phyloP scores from a whole-genome alignment of 37 sponge, comb jelly and placozoan genomes.

The Halichondria panicea region DNA sequence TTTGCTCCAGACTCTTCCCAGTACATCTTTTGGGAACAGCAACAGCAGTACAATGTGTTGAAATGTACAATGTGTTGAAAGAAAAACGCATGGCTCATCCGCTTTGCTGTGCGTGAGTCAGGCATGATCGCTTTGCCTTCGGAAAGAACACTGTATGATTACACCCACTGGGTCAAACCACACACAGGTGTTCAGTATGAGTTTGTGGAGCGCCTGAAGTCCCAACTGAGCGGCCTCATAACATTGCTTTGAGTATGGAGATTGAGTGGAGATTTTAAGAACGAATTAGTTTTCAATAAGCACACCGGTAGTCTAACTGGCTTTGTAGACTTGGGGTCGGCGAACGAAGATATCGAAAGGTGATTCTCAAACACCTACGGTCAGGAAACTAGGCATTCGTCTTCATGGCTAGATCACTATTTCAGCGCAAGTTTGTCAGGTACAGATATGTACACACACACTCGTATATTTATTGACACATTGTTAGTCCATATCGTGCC shows the following conservation, averaged over 20 bases:
- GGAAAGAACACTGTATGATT: slow-evolving; percentile 20
- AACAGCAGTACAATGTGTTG: slow-evolving; percentile 5
- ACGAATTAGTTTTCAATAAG: too few relatives aligned
- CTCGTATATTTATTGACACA: too few relatives aligned
- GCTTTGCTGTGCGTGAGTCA: neutral
- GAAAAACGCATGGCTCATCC: neutral
- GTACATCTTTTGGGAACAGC: slow-evolving; percentile 26
- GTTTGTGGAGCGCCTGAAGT: neutral
- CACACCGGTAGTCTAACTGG: slow-evolving; percentile 1
- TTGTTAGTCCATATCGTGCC: too few relatives aligned
- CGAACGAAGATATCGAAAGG: neutral
- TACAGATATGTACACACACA: too few relatives aligned
- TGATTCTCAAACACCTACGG: too few relatives aligned
- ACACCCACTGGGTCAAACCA: slow-evolving; percentile 11
- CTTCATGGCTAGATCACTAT: too few relatives aligned
- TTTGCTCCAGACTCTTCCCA: neutral
- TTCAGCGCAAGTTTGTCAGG: too few relatives aligned
- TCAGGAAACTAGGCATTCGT: too few relatives aligned
- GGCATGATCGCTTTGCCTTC: slow-evolving; percentile 6
- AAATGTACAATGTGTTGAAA: slow-evolving; percentile 5
- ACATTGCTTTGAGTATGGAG: too few relatives aligned
- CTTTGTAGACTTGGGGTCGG: neutral
- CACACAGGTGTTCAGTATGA: slow-evolving; percentile 20
- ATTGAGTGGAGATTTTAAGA: too few relatives aligned
- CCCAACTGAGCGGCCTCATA: neutral